Conservation (phyloP, 2,888 invertebrate species). For the Cataglyphis cursor region DNA sequence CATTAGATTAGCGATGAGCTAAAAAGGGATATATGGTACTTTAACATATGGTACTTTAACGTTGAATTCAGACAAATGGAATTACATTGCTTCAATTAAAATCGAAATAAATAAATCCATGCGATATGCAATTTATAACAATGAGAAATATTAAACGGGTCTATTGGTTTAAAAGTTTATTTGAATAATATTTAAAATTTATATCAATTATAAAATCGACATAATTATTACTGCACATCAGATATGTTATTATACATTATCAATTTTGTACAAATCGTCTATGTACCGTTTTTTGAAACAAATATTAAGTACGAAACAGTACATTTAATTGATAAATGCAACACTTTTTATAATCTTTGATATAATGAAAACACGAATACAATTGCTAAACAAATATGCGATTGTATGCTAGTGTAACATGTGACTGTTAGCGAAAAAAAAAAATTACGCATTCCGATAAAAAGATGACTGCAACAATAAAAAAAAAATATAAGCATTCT, state of each 20-base stretch:
- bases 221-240: conserved; percentile 24
- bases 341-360: conserved; percentile 59
- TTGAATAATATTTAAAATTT: background rate
- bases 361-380: background rate
- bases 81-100: background rate
- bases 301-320: conserved; percentile 12
- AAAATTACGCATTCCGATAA: conserved; percentile 27
- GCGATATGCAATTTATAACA: conserved; percentile 14
- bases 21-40: background rate
- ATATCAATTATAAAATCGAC: conserved; percentile 11
- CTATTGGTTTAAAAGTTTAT: background rate
- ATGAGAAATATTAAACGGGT: background rate
- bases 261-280: conserved; percentile 27
- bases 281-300: background rate
- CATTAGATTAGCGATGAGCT: conserved; percentile 27
- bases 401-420: conserved; percentile 39
- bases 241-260: conserved; percentile 10
- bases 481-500: conserved; percentile 17
- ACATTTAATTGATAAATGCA: conserved; percentile 48
- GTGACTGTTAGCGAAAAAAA: conserved; percentile 19
- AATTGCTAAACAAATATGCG: conserved; percentile 28
- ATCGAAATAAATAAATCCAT: conserved; percentile 8
- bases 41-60: background rate
- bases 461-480: conserved; percentile 24
- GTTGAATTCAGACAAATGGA: conserved; percentile 16